Base-by-base conservation (phyloP, 2,113 vertebrate species). In the Coryphaenoides rupestris region DNA sequence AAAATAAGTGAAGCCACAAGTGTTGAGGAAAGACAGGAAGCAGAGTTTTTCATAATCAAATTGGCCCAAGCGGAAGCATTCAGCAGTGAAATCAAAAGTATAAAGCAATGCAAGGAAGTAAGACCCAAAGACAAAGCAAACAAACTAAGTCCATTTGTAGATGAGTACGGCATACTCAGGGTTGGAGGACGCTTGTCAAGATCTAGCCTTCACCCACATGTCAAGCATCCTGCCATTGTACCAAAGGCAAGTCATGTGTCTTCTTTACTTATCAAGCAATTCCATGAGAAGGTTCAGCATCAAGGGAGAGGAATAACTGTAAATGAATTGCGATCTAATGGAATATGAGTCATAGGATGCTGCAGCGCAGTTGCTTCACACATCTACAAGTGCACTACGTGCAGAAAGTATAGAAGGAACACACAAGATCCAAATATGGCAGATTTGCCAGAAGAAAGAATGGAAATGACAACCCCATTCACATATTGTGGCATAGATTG, bases 11-110 rank as follows among this genome's bases (percentile, higher is more conserved):
- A 54, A 54, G 52, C 52, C 19, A 4, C 62, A 59, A 64, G 62
- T 60, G 7, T 70, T 70, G 47, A 59, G 28, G 68, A 65, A 59
- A 70, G 47, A 60, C 57, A 53, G 22, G 57, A 70, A 64, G 68
- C 61, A 70, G 62, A 65, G 33, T 15, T 63, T 3, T 54, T 63
- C 19, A 70, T 63, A 19, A 58, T 70, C 23, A 63, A 40, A 23
- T 58, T 61, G 50, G 60, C 19, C 10, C 40, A 65, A 60, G 7
- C 2, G 5, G 46, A 55, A 47, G 63, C 57, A 24, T 71, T 71
- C 52, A 60, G 57, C 50, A 49, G 59, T 24, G 40, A 71, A 65
- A 71, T 61, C 50, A 45, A 61, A 60, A 12, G 13, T 22, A 15
- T 61, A 22, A 60, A 28, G 46, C 56, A 67, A 67, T 2, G 49